Evolutionary conservation across 2,888 invertebrate genomes (phyloP).

Genomic region (Drosophila melanocephala): DNA sequence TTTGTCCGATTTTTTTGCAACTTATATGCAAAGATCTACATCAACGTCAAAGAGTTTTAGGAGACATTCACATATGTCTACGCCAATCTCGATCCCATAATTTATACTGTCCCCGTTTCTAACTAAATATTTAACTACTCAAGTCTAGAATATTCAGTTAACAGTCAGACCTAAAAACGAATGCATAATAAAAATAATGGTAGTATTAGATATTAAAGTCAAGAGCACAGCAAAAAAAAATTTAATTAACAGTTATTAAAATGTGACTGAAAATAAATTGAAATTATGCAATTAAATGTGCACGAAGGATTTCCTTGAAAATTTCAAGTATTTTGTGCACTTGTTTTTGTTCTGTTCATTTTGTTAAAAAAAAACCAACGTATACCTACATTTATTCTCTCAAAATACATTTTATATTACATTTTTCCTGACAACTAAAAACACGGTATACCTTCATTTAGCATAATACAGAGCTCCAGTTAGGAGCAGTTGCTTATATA

Average conservation of each 20-base stretch:
- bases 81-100: background rate
- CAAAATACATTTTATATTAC: background rate
- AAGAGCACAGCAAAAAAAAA: background rate
- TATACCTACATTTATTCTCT: background rate
- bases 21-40: too few relatives aligned
- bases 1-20: too few relatives aligned
- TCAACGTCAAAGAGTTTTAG: background rate
- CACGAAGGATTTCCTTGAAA: background rate
- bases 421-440: background rate
- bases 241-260: background rate
- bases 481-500: background rate
- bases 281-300: background rate
- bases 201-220: background rate
- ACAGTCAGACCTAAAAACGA: background rate
- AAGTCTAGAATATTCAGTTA: background rate
- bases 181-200: background rate
- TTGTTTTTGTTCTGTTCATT: background rate
- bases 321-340: background rate
- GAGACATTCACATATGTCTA: background rate
- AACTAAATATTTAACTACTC: background rate
- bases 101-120: background rate
- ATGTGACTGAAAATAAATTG: background rate
- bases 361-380: background rate
- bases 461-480: background rate
- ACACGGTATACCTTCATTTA: rapidly evolving